Percentiles rank a stretch among this genome's conserved stretches.
Conservation (phyloP, 2,888 invertebrate genomes). For the Tetragonisca angustula region DNA sequence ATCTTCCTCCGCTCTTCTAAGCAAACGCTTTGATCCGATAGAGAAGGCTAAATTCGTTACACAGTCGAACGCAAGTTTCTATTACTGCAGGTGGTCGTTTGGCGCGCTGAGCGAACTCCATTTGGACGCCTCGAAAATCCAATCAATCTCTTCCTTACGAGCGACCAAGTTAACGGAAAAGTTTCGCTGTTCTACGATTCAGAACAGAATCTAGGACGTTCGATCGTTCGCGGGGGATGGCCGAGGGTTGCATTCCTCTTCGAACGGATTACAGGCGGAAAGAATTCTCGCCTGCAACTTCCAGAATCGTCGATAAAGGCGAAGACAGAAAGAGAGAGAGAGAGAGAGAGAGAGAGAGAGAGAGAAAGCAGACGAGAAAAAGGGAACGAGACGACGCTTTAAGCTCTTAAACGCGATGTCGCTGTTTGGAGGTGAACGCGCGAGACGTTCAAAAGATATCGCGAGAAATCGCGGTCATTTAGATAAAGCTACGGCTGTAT, state of each 20-base stretch:
- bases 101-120: neutral
- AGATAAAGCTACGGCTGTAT: conserved; percentile 79
- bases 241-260: conserved; percentile 71
- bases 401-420: conserved; percentile 26
- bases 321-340: conserved; percentile 26
- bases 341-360: too few relatives aligned
- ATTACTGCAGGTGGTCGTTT: neutral
- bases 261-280: conserved; percentile 72
- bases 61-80: conserved; percentile 17
- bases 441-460: conserved; percentile 19
- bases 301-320: conserved; percentile 72
- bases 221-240: conserved; percentile 33
- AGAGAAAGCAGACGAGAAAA: neutral
- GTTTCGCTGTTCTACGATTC: conserved; percentile 7
- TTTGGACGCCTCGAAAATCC: conserved; percentile 20
- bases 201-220: conserved; percentile 36
- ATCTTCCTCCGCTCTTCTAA: neutral
- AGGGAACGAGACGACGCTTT: conserved; percentile 8
- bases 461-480: conserved; percentile 70
- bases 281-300: conserved; percentile 64
- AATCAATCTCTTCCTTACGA: conserved; percentile 32
- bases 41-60: conserved; percentile 4
- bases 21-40: neutral
- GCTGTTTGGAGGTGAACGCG: conserved; percentile 4
- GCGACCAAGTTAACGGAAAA: conserved; percentile 30